Percentiles rank a stretch among this genome's conserved stretches.
phyloP scores from a whole-genome alignment of 2,113 vertebrate genomes.

The pig (Sus scrofa) region DNA sequence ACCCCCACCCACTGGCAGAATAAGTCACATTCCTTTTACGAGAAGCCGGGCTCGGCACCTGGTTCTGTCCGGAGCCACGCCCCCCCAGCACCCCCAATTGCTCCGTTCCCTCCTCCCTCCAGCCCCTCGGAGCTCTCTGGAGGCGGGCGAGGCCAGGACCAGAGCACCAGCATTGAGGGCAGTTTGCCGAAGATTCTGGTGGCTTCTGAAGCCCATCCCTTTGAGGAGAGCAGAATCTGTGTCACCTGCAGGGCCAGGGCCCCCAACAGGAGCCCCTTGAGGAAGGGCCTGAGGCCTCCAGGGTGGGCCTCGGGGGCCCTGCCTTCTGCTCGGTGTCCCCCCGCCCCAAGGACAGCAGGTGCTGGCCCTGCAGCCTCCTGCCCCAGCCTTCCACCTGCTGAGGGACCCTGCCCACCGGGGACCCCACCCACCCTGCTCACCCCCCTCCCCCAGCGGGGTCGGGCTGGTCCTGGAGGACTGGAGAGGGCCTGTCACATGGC shows the following conservation, averaged over 20 bases:
- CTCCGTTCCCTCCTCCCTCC: background rate
- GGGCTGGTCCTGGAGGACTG: background rate
- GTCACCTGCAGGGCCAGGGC: background rate
- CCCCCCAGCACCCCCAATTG: background rate
- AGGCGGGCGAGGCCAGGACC: background rate
- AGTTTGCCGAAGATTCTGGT: no score
- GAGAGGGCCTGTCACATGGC: background rate
- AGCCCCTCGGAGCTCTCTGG: background rate
- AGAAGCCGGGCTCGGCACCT: background rate
- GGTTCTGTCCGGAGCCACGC: background rate
- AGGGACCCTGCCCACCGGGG: no score
- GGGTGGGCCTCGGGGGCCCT: background rate
- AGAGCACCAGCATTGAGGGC: background rate
- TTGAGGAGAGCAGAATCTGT: background rate
- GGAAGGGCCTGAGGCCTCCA: background rate
- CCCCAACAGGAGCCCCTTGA: background rate
- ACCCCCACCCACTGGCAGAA: background rate
- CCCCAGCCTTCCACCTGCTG: background rate
- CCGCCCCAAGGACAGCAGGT: background rate
- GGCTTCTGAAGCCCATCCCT: background rate
- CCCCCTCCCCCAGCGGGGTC: background rate
- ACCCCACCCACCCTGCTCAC: background rate
- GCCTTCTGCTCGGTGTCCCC: background rate
- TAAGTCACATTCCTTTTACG: background rate
- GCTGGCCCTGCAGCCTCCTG: background rate